Conservation (phyloP, 2,888 invertebrate species). For the Drosophila multiciliata region DNA sequence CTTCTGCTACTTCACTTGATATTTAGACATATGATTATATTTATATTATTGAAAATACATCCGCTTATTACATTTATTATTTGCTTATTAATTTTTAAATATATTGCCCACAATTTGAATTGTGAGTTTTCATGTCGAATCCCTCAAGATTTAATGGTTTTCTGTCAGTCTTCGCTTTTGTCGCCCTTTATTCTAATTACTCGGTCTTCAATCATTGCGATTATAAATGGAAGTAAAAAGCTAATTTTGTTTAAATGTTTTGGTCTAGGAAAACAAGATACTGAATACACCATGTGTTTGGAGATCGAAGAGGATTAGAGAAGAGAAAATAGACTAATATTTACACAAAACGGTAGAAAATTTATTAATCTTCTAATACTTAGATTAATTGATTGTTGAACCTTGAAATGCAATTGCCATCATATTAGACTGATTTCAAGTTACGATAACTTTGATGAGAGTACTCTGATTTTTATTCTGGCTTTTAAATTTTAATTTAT, state of each 20-base stretch:
- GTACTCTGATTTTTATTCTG: neutral
- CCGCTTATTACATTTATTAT: neutral
- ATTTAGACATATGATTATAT: neutral
- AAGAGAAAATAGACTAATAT: neutral
- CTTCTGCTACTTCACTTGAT: neutral
- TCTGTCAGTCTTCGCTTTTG: neutral
- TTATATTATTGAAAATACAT: neutral
- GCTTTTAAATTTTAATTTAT: neutral
- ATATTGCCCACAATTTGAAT: neutral
- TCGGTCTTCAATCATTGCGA: neutral
- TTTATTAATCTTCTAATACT: neutral
- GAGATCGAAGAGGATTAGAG: neutral
- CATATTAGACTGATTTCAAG: neutral
- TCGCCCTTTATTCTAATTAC: neutral
- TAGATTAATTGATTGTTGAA: neutral
- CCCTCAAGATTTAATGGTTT: neutral
- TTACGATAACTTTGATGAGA: neutral
- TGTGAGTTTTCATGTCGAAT: neutral
- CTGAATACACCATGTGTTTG: neutral
- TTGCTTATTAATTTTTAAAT: neutral
- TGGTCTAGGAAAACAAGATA: neutral
- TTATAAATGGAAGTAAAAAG: neutral
- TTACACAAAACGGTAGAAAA: neutral
- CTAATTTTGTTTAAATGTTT: neutral
- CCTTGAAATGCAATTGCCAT: neutral